Conservation (phyloP, 1,140 invertebrate species). For the Heliconius eleuchia region DNA sequence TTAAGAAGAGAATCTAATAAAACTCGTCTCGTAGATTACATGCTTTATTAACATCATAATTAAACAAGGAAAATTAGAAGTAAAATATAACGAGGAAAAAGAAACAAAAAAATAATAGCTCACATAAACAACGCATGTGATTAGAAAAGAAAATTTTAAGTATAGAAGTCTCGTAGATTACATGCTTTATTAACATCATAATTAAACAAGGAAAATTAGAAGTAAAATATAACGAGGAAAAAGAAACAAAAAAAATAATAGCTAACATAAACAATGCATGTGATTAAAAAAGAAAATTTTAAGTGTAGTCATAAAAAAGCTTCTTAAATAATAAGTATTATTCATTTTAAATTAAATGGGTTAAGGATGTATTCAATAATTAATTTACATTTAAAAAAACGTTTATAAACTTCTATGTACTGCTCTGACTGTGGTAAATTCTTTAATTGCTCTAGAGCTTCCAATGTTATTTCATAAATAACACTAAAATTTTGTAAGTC, state of each 20-base stretch:
- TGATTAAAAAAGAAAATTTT: neutral
- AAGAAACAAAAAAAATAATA: neutral
- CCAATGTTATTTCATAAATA: neutral
- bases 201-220: neutral
- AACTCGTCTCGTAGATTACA: neutral
- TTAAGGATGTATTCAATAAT: neutral
- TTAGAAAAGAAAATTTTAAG: neutral
- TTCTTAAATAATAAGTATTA: neutral
- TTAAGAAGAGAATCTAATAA: neutral
- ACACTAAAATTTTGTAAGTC: neutral
- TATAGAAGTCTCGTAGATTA: neutral
- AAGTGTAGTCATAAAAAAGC: neutral
- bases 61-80: neutral
- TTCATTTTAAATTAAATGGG: neutral
- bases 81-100: neutral
- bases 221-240: neutral
- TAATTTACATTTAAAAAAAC: neutral
- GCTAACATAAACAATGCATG: neutral
- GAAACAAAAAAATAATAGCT: neutral
- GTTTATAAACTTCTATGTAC: constrained; percentile 16
- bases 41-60: neutral
- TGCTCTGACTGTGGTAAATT: constrained; percentile 1
- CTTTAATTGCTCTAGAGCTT: neutral
- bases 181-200: neutral
- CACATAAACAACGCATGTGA: neutral